Evolutionary conservation across 2,888 invertebrate species (phyloP), one percentile per base, ranked within the genome.

Genomic region (Drosophila pegasa): DNA sequence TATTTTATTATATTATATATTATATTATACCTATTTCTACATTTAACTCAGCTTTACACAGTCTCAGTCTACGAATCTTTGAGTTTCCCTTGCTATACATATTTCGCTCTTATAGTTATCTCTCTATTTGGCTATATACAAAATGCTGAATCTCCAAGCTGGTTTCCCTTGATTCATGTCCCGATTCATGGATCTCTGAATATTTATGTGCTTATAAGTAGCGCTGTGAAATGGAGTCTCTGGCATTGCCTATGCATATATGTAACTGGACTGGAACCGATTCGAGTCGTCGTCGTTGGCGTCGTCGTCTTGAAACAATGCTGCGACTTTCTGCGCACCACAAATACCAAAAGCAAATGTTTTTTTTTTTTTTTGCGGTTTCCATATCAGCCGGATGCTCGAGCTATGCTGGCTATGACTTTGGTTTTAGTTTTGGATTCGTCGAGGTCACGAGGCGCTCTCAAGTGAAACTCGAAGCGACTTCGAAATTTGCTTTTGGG

Each of bases 371-470:
- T 56, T 37, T 33, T 62, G 63, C 45, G 71, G 71, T 52, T 59
- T 67, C 41, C 68, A 67, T 67, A 67, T 67, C 66, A 74, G 72
- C 75, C 75, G 71, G 75, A 74, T 71, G 69, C 55, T 50, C 56
- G 25, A 33, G 41, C 50, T 51, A 16, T 59, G 54, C 45, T 22
- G 20, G 41, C 50, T 60, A 20, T 59, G 54, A 48, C 22, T 52
- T 54, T 59, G 41, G 52, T 6, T 45, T 47, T 48, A 22, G 51
- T 33, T 61, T 66, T 41, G 50, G 62, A 59, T 50, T 52, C n/a
- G 55, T 63, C 75, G 85, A 78, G 78, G 81, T 78, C 78, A 81
- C 78, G 72, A 62, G 80, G 63, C 80, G 63, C 77, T 66, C 66
- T 80, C 73, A 41, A 77, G 81, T 84, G 81, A 78, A 78, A 78